Percentiles rank a stretch among this genome's conserved stretches.
phyloP scores from a whole-genome alignment of 2,113 vertebrate genomes.

The Ranitomeya variabilis region DNA sequence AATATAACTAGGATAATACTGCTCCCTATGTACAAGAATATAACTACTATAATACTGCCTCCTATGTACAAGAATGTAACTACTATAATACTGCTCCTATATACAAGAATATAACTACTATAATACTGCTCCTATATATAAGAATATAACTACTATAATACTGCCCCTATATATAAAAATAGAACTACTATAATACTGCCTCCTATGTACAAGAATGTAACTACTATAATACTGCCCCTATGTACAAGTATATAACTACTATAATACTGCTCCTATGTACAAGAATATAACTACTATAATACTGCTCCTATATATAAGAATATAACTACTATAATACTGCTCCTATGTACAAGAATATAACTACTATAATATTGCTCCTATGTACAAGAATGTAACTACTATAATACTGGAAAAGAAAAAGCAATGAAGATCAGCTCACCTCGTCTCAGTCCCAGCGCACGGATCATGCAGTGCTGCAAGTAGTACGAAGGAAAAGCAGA shows the following conservation, averaged over 20 bases:
- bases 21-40: not conserved
- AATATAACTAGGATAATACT: not conserved
- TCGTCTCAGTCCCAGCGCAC: too few relatives aligned
- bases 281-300: not conserved
- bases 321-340: not conserved
- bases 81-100: constrained; percentile 8
- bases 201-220: not conserved
- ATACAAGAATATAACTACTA: not conserved
- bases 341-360: not conserved
- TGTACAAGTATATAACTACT: not conserved
- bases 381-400: too few relatives aligned
- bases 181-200: not conserved
- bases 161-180: not conserved
- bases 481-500: too few relatives aligned
- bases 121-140: not conserved
- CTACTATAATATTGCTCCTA: not conserved
- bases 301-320: not conserved
- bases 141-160: constrained; percentile 6
- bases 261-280: not conserved
- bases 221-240: too few relatives aligned
- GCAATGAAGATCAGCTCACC: too few relatives aligned
- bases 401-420: too few relatives aligned
- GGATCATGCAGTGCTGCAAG: too few relatives aligned
- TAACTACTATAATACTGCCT: constrained; percentile 7
- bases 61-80: not conserved